These are phyloP conservation scores for Pogona vitticeps DNA, from an alignment of 2,113 vertebrate genomes.

Conservation along the genomic window DNA sequence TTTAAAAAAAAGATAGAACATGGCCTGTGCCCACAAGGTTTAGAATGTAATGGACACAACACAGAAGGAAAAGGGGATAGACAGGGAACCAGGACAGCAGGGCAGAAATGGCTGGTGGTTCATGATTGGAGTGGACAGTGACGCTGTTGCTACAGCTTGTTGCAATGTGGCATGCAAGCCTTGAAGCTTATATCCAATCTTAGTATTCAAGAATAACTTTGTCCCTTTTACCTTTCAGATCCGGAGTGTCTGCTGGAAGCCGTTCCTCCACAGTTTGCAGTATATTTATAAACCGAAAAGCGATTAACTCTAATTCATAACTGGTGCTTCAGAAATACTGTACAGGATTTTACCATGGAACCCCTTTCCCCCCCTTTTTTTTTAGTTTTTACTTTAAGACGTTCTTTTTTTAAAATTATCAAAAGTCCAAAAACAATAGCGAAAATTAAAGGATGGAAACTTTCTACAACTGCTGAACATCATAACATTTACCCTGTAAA, in stretches of 20 bases:
- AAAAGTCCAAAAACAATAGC: slow-evolving; percentile 74
- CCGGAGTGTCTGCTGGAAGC: slow-evolving; percentile 67
- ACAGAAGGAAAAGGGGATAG: background rate
- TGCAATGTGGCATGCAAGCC: background rate
- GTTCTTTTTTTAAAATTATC: slow-evolving; percentile 78
- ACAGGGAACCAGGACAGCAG: background rate
- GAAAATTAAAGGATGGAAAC: slow-evolving; percentile 68
- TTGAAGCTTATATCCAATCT: rapidly evolving
- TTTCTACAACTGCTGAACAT: slow-evolving; percentile 83
- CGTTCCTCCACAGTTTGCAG: slow-evolving; percentile 73
- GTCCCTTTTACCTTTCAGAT: slow-evolving; percentile 73
- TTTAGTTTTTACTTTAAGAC: slow-evolving; percentile 81
- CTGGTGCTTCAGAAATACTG: slow-evolving; percentile 91
- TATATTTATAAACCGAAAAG: slow-evolving; percentile 63
- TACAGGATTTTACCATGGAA: slow-evolving; percentile 89
- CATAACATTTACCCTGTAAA: slow-evolving; percentile 81
- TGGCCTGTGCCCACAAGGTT: background rate
- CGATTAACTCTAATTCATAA: slow-evolving; percentile 75
- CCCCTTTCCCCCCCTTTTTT: slow-evolving; percentile 67
- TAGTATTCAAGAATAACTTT: rapidly evolving
- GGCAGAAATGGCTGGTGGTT: background rate
- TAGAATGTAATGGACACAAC: background rate
- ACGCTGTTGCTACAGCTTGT: background rate
- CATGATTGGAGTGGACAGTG: background rate
- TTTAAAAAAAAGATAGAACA: background rate